These are phyloP conservation scores for Pangasius mekongensis DNA, from an alignment of 2,797 vertebrate species.

Conservation along the genomic window DNA sequence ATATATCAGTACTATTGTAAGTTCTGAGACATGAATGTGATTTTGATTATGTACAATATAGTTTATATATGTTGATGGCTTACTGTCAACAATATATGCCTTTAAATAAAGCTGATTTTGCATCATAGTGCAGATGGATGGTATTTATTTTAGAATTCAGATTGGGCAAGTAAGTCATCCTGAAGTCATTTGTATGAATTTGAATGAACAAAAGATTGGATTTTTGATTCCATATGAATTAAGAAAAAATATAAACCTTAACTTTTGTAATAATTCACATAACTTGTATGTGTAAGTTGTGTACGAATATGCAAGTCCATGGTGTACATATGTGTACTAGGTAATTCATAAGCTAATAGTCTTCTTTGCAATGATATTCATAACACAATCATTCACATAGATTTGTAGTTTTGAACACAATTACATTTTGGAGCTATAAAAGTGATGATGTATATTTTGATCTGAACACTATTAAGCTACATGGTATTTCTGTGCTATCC, in stretches of 20 bases:
- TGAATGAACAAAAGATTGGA: background rate
- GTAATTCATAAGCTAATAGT: no score
- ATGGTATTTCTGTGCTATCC: no score
- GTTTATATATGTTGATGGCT: constrained; percentile 45
- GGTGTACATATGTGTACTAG: no score
- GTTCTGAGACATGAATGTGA: constrained; percentile 11
- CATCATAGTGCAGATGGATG: constrained; percentile 48
- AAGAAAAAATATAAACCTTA: background rate
- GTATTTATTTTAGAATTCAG: background rate
- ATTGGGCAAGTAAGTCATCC: background rate
- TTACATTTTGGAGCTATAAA: no score
- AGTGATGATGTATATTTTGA: no score
- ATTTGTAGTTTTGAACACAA: no score
- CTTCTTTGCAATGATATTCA: no score
- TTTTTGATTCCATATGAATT: background rate
- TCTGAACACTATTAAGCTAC: no score
- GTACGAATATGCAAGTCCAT: no score
- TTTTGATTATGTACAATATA: constrained; percentile 68
- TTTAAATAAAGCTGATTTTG: constrained; percentile 66
- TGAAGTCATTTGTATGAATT: background rate
- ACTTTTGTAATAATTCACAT: background rate
- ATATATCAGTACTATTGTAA: background rate
- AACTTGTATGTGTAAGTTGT: no score
- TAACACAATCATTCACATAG: no score
- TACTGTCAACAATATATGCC: constrained; percentile 41